Base-by-base conservation (phyloP, 2,888 invertebrate genomes). In the Amiota mariae region DNA sequence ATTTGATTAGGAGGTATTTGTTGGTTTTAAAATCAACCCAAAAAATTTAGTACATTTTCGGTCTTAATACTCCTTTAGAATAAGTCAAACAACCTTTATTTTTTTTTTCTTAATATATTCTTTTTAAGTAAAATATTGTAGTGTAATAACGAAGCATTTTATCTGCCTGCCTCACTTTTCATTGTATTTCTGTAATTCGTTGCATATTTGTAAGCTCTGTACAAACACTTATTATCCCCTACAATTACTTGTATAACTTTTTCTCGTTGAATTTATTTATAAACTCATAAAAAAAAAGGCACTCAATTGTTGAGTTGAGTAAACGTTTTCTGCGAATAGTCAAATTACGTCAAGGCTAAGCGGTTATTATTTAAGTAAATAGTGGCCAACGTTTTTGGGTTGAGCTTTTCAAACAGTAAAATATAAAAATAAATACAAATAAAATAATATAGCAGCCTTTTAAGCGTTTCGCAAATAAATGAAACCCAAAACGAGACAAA, bases 291-390 rank as follows among this genome's bases (percentile, higher is more conserved):
- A 24, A 36, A 63, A 20, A 63, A 8, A 63, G 47, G 13, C 6
- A 6, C 15, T 47, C 11, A 64, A 64, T 47, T 64, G 36, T n/a
- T 64, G 13, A 46, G 15, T 64, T 56, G 18, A 8, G 8, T 56
- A 56, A 56, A 13, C 18, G 8, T 64, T 46, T 47, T 46, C 20
- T 61, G 15, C 1, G 15, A 18, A 15, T 56, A 56, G 12, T 20
- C 61, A 20, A 61, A 64, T 46, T 64, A 47, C 13, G 64, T 13
- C 13, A 64, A 18, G 46, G 15, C 15, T 59, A 64, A 64, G 64
- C 47, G 47, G 64, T 64, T 64, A 64, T 64, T 64, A 64, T 47
- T 64, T 47, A 46, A 64, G 24, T 64, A 64, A 64, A 63, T 46
- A 63, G 36, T 36, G 36, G 8, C 36, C 36, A 36, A 36, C 6